Conservation (phyloP, 1,140 invertebrate genomes). For the Portunus trituberculatus region DNA sequence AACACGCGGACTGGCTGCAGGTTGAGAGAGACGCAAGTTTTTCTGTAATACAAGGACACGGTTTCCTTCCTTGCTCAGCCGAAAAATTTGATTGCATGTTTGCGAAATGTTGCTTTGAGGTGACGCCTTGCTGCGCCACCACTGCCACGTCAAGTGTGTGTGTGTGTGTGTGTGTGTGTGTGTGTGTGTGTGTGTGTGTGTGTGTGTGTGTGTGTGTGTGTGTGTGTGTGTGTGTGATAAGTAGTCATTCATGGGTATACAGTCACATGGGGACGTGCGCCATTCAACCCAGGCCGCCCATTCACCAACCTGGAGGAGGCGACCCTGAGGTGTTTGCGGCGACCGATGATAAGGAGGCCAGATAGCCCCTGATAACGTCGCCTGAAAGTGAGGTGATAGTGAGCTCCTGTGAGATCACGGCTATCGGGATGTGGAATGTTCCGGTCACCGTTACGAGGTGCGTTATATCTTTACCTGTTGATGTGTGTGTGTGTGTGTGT, state of each 20-base stretch:
- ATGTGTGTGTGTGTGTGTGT: conserved; percentile 1
- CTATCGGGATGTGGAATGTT: background rate
- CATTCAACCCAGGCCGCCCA: no score
- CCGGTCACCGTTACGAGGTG: background rate
- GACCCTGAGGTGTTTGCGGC: background rate
- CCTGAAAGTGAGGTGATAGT: conserved; percentile 1
- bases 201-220: no score
- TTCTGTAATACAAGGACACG: no score
- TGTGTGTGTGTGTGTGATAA: background rate
- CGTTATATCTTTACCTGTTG: background rate
- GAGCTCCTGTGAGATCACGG: background rate
- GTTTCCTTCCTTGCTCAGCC: no score
- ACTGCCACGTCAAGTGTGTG: no score
- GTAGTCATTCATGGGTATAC: background rate
- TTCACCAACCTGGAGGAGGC: background rate
- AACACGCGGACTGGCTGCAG: no score
- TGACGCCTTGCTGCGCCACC: no score
- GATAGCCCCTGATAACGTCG: background rate
- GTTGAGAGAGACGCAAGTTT: no score
- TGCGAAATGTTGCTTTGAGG: no score
- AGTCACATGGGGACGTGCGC: background rate
- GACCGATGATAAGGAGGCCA: background rate
- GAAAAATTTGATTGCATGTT: no score
- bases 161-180: no score
- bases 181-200: no score